A percentile compares a stretch with the other conserved stretches of the same genome.
These are phyloP conservation scores for Mus musculus DNA, from an alignment of 2,113 vertebrate genomes.

Conservation along the genomic window DNA sequence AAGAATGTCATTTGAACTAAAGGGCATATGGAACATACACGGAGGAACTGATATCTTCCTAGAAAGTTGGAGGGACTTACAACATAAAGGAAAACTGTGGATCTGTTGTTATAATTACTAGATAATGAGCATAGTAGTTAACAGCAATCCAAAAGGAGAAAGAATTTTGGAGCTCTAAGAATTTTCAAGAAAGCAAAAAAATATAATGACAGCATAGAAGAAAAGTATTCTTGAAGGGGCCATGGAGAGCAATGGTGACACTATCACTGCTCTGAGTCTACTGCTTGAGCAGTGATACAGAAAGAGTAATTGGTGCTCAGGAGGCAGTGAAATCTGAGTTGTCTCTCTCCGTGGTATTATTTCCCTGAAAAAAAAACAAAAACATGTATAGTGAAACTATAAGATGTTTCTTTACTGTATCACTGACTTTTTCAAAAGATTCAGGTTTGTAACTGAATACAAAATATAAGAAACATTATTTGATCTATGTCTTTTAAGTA, in stretches of 20 bases:
- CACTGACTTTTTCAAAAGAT: neutral
- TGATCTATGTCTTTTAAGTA: neutral
- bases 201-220: neutral
- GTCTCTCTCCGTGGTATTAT: neutral
- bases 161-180: neutral
- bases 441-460: neutral
- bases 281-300: neutral
- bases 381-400: neutral
- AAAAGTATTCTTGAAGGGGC: slow-evolving; percentile 28
- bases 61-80: neutral
- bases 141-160: neutral
- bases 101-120: neutral
- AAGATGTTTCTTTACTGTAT: neutral
- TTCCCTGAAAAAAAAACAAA: slow-evolving; percentile 30
- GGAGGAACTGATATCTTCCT: neutral
- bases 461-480: slow-evolving; percentile 32
- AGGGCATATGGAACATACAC: neutral
- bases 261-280: neutral
- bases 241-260: neutral
- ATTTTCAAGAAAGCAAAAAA: neutral
- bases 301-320: neutral
- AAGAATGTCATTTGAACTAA: neutral
- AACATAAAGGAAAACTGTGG: neutral
- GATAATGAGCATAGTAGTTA: neutral
- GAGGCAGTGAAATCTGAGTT: neutral